These are phyloP conservation scores for Pituophis catenifer DNA, from an alignment of 2,113 vertebrate genomes.

Conservation along the genomic window DNA sequence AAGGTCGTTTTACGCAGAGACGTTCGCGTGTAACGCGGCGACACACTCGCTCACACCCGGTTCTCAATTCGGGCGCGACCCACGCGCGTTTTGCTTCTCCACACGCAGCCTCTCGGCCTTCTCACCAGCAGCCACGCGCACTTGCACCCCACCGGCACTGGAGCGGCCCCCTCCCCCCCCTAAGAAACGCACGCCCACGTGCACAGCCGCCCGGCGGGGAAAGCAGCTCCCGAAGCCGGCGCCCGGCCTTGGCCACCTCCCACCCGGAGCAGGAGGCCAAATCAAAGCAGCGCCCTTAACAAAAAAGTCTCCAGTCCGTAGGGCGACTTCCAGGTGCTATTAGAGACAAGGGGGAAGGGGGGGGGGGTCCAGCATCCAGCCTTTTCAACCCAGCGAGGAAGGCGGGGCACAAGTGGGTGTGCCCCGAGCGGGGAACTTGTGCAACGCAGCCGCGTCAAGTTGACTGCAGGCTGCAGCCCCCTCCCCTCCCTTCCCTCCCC, in stretches of 20 bases:
- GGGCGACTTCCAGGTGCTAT: neutral
- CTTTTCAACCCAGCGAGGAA: neutral
- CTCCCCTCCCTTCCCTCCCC: neutral
- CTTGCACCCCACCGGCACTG: neutral
- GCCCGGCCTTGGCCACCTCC: no score
- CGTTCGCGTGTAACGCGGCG: neutral
- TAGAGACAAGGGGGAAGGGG: fast-evolving
- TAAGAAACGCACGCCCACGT: neutral
- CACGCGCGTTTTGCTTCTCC: slow-evolving; percentile 47
- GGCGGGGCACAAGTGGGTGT: neutral
- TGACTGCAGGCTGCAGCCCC: neutral
- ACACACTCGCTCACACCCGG: slow-evolving; percentile 10
- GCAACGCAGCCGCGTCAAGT: neutral
- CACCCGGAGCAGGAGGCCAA: slow-evolving; percentile 18
- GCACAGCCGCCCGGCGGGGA: neutral
- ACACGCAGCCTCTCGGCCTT: slow-evolving; percentile 36
- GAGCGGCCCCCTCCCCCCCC: neutral
- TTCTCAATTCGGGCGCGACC: slow-evolving; percentile 28
- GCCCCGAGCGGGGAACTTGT: neutral
- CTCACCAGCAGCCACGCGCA: neutral
- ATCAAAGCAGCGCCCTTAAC: slow-evolving; percentile 55
- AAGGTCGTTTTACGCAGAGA: slow-evolving; percentile 1
- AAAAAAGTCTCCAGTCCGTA: neutral
- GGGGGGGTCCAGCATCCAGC: neutral
- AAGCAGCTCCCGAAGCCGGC: neutral